Evolutionary conservation across 2,888 invertebrate genomes (phyloP).

Genomic region (Acanthoscelides obtectus): DNA sequence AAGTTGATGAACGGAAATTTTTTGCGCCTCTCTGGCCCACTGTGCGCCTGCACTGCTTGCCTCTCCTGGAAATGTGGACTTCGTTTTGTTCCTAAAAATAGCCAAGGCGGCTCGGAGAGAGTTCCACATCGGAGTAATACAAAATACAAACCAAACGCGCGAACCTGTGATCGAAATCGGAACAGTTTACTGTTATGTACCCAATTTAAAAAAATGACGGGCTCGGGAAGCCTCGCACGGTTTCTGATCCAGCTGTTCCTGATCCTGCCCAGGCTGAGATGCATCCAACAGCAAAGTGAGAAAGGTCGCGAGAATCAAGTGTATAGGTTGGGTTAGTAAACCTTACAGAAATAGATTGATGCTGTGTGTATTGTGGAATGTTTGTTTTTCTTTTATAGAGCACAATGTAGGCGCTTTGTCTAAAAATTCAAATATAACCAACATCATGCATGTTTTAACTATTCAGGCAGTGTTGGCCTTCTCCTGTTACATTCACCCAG

Average conservation of each 20-base stretch:
- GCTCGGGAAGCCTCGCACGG: no score
- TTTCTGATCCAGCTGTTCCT: background rate
- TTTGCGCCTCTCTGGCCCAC: no score
- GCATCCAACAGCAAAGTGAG: background rate
- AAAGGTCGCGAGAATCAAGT: background rate
- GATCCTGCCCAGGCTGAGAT: background rate
- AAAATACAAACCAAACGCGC: background rate
- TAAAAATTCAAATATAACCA: no score
- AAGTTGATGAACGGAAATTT: no score
- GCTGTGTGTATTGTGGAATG: background rate
- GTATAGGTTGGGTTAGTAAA: background rate
- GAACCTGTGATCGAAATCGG: background rate
- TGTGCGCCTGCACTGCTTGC: background rate
- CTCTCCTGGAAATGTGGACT: background rate
- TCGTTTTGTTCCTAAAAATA: background rate
- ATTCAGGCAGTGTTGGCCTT: no score
- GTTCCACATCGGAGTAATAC: background rate
- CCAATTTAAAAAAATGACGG: no score
- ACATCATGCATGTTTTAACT: no score
- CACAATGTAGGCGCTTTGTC: no score
- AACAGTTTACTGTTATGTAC: no score
- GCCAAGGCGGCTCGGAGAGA: background rate
- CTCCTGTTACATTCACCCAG: no score
- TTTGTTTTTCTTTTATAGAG: background rate
- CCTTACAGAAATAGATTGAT: background rate